These are phyloP conservation scores for Miichthys miiuy DNA, from an alignment of 2,797 vertebrate genomes.

Conservation along the genomic window DNA sequence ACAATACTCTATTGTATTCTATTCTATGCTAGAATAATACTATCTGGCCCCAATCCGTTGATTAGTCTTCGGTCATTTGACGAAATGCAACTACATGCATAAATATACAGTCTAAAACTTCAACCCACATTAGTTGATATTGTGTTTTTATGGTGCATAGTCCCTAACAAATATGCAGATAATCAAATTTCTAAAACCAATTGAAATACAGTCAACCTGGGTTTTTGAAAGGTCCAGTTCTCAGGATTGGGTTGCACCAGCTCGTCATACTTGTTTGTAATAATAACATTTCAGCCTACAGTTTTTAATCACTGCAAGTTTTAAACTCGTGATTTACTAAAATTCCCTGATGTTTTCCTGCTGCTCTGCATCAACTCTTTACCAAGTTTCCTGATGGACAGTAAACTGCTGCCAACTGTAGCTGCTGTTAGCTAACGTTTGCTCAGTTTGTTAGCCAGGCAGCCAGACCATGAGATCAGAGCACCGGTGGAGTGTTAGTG, in stretches of 20 bases:
- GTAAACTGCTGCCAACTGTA: no score
- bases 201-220: no score
- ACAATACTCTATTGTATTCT: background rate
- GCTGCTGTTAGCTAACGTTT: no score
- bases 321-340: background rate
- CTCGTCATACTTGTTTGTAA: background rate
- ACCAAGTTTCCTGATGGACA: no score
- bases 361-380: no score
- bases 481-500: no score
- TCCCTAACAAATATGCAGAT: background rate
- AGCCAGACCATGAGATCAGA: no score
- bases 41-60: background rate
- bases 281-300: background rate
- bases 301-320: background rate
- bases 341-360: no score
- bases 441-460: no score
- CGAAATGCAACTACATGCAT: background rate
- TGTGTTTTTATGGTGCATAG: background rate
- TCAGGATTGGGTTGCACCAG: background rate
- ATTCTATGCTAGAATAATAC: background rate
- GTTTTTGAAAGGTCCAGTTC: no score
- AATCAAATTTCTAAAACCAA: background rate
- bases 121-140: background rate
- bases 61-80: background rate
- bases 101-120: background rate